Base-by-base conservation (phyloP, 2,113 vertebrate species). In the Chloropsis cyanopogon region DNA sequence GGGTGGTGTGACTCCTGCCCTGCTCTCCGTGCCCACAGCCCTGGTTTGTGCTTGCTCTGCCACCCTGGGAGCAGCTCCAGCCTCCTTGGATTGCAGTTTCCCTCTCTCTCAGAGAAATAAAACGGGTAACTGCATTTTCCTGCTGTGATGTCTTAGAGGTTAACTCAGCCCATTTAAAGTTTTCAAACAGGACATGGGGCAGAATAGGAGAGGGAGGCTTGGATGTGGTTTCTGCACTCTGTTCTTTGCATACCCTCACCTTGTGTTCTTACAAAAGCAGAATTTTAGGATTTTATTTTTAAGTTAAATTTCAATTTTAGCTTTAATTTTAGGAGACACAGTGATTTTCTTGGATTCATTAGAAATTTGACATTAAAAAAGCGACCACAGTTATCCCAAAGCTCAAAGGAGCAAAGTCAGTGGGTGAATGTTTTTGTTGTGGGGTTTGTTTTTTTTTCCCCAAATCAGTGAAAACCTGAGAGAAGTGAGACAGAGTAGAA, bases 61-160 rank as follows among this genome's bases (percentile, higher is more conserved):
- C 35, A 12, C 12, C 0, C 33, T 22, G 44, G 5, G 6, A n/a
- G 35, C 39, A 23, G 2, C 61, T 42, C 59, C 4, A 1, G 9
- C 0, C 6, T 1, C 31, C 77, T 9, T 24, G 50, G 8, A 5
- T 7, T 72, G 72, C 52, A 4, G 12, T 2, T 83, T 14, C 42
- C 42, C 14, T 25, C 44, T 53, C 19, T 31, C 5, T 22, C 35
- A 42, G 33, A 31, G 31, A 49, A 22, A 65, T 39, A 28, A 41
- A 21, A 0, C 9, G 11, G 31, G 5, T 18, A 53, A 16, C 56
- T 18, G 7, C 47, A 1, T 66, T 82, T 73, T 78, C 19, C n/a
- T 59, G 23, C 64, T 28, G 68, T 18, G 12, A 5, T 1, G 9
- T 28, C 37, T 13, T 19, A 11, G 41, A 33, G 33, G 31, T 71